A percentile compares a stretch with the other conserved stretches of the same genome.
These are phyloP conservation scores for Agapornis roseicollis DNA, from an alignment of 2,113 vertebrate species.

Conservation along the genomic window DNA sequence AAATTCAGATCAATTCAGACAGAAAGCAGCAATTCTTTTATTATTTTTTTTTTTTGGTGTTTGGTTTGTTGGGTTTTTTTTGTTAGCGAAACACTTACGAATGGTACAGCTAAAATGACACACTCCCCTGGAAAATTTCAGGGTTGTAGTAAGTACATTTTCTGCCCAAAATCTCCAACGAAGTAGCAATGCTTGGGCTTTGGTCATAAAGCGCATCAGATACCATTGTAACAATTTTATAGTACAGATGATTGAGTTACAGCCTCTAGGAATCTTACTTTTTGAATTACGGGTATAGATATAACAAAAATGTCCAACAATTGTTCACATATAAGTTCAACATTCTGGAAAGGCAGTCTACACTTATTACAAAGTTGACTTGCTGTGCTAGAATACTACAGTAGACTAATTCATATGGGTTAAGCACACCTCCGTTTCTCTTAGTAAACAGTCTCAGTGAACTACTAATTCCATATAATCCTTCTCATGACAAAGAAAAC, in stretches of 20 bases:
- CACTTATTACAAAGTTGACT: background rate
- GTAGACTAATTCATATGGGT: background rate
- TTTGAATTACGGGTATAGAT: background rate
- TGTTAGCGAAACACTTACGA: background rate
- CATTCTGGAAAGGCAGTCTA: background rate
- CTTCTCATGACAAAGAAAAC: background rate
- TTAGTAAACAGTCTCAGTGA: background rate
- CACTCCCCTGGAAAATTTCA: background rate
- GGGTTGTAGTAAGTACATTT: background rate
- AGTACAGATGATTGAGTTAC: background rate
- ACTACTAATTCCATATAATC: background rate
- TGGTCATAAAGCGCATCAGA: background rate
- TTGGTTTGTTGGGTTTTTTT: background rate
- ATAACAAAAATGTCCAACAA: background rate
- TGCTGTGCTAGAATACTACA: background rate
- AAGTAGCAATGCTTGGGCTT: background rate
- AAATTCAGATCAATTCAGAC: background rate
- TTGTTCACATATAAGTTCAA: background rate
- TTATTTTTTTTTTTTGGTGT: no score
- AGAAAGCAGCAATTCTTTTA: background rate
- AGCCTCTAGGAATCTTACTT: background rate
- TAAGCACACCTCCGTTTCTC: background rate
- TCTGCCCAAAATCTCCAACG: rapidly evolving
- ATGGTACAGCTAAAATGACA: background rate
- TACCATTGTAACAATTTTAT: background rate